These are phyloP conservation scores for Cosmia pyralina DNA, from an alignment of 2,888 invertebrate species.

Conservation along the genomic window DNA sequence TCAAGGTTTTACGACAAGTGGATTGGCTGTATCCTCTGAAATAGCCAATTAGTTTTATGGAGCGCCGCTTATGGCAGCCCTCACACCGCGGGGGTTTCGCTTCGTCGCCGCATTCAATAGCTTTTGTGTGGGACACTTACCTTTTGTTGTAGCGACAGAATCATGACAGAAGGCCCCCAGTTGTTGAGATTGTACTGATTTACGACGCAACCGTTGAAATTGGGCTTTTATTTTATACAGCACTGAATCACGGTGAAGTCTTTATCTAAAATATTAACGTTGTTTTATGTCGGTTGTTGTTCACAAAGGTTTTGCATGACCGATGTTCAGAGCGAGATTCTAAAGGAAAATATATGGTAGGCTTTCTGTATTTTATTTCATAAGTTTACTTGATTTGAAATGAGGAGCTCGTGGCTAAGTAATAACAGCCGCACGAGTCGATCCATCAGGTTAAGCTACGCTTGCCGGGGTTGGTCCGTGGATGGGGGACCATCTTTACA, in stretches of 20 bases:
- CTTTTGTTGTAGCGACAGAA: constrained; percentile 79
- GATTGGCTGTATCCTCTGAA: constrained; percentile 70
- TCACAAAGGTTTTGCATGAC: constrained; percentile 53
- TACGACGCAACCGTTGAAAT: constrained; percentile 74
- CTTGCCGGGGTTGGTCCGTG: no score
- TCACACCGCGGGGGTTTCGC: constrained; percentile 62
- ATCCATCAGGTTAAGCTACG: no score
- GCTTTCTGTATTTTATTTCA: constrained; percentile 12
- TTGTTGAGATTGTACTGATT: constrained; percentile 77
- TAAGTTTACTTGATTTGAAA: no score
- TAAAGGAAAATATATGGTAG: constrained; percentile 18
- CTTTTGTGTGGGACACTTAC: constrained; percentile 78
- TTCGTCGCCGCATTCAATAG: constrained; percentile 75
- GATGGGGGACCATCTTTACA: no score
- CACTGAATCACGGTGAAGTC: constrained; percentile 59
- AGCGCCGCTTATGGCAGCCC: constrained; percentile 66
- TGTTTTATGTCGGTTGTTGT: constrained; percentile 63
- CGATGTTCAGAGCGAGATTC: constrained; percentile 33
- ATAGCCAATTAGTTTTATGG: constrained; percentile 77
- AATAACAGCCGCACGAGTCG: no score
- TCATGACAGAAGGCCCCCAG: constrained; percentile 75
- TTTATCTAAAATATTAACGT: constrained; percentile 67
- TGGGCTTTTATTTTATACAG: constrained; percentile 69
- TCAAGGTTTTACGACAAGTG: constrained; percentile 72
- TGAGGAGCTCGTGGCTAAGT: no score